phyloP scores from a whole-genome alignment of 2,888 invertebrate genomes.

The Temnothorax unifasciatus region DNA sequence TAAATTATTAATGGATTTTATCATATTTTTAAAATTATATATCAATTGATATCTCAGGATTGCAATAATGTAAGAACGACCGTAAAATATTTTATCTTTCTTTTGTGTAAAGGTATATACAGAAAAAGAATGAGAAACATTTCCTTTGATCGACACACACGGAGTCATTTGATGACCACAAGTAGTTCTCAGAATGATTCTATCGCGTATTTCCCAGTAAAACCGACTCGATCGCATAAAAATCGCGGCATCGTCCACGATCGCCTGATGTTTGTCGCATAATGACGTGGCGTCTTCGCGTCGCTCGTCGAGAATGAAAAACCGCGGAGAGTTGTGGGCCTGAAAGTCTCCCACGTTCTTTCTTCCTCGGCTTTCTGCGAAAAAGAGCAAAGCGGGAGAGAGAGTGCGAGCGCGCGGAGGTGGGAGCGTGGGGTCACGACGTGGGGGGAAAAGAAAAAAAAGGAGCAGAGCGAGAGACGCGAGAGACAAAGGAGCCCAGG shows the following conservation, averaged over 20 bases:
- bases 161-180: neutral
- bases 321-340: neutral
- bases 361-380: slow-evolving; percentile 45
- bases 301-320: slow-evolving; percentile 38
- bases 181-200: neutral
- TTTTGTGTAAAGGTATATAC: neutral
- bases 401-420: slow-evolving; percentile 20
- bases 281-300: slow-evolving; percentile 22
- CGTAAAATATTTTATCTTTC: slow-evolving; percentile 9
- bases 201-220: neutral
- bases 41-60: neutral
- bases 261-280: slow-evolving; percentile 20
- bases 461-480: slow-evolving; percentile 43
- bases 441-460: slow-evolving; percentile 35
- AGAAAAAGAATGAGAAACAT: neutral
- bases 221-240: slow-evolving; percentile 18
- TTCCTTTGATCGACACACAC: neutral
- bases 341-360: slow-evolving; percentile 53
- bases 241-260: neutral
- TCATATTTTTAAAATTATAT: neutral
- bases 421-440: slow-evolving; percentile 28
- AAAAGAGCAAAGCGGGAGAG: slow-evolving; percentile 44
- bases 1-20: neutral
- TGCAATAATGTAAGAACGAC: neutral
- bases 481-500: slow-evolving; percentile 56